Evolutionary conservation across 1,140 invertebrate species (phyloP), one percentile per base, ranked within the genome.

Genomic region (Melipona quadrifasciata): DNA sequence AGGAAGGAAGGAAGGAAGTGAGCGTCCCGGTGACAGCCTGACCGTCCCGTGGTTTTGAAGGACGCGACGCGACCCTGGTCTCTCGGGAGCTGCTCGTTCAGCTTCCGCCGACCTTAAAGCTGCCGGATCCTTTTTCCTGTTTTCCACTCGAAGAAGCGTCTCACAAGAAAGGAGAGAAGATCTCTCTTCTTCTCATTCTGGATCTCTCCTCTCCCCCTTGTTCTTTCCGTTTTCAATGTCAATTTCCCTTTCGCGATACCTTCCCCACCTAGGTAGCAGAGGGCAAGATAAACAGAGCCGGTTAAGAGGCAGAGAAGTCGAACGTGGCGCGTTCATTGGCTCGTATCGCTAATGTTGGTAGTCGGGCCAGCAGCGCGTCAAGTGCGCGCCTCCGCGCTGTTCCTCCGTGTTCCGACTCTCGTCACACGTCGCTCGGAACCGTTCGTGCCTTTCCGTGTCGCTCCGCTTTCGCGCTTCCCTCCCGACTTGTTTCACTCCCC

Each of bases 381-480:
- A 92, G 90, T 88, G 84, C 89, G 84, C 90, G 75, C 87, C 79
- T 84, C 83, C 81, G 71, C 84, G 83, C 70, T 83, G 89, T 85
- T 88, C 34, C 34, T 90, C 85, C 85, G 80, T 39, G 27, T 53
- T 61, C 53, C 78, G 64, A 51, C 90, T 86, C 80, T 86, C 80
- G 80, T 85, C 84, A 80, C 85, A 55, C 81, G 71, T 78, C 72
- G 72, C 84, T 92, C 90, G 91, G 91, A 87, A 87, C 89, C 58
- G 87, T 84, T 92, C 91, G 91, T 91, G 86, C 70, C 85, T 90
- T 90, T 89, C 88, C 91, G 90, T 77, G 85, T 82, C 75, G 88
- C 81, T 89, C 53, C 74, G 70, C 82, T 82, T 71, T 64, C 80
- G 70, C 86, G 74, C 71, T 77, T 80, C 80, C 61, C 58, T 61